Evolutionary conservation across 2,888 invertebrate genomes (phyloP).

Genomic region (Drosophila demipolita): DNA sequence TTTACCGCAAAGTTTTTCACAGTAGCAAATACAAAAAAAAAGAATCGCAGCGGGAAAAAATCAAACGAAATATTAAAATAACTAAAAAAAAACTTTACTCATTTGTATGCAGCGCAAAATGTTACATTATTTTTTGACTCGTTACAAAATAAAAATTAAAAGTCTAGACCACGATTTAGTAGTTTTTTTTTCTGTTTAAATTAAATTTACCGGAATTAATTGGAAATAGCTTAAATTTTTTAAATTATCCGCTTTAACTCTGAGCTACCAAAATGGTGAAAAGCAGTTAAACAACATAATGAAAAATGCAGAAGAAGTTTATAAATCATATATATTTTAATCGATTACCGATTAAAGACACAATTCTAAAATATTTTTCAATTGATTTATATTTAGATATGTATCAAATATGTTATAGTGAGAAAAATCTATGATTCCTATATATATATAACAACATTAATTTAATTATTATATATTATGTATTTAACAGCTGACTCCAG

Average conservation of each 20-base stretch:
- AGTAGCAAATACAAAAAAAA: conserved; percentile 26
- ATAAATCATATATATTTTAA: neutral
- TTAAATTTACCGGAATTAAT: conserved; percentile 6
- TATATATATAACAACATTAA: too few species aligned
- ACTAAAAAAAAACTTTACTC: conserved; percentile 77
- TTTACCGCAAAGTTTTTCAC: conserved; percentile 73
- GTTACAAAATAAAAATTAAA: conserved; percentile 69
- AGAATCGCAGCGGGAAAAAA: conserved; percentile 35
- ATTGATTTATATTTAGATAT: too few species aligned
- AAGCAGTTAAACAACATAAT: too few species aligned
- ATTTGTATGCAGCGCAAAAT: conserved; percentile 83
- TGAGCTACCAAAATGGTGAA: too few species aligned
- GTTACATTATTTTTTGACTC: conserved; percentile 81
- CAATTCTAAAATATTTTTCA: neutral
- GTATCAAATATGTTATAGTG: too few species aligned
- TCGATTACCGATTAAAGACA: neutral
- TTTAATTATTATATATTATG: too few species aligned
- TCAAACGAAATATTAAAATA: conserved; percentile 23
- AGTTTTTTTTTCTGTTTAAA: neutral
- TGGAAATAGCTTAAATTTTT: neutral
- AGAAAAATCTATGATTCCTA: too few species aligned
- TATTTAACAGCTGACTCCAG: too few species aligned
- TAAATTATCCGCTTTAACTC: neutral
- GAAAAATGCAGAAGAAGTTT: too few species aligned
- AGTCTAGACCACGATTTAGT: conserved; percentile 25